A percentile compares a stretch with the other conserved stretches of the same genome.
Conservation (phyloP, 2,888 invertebrate species). For the Andrena flavipes region DNA sequence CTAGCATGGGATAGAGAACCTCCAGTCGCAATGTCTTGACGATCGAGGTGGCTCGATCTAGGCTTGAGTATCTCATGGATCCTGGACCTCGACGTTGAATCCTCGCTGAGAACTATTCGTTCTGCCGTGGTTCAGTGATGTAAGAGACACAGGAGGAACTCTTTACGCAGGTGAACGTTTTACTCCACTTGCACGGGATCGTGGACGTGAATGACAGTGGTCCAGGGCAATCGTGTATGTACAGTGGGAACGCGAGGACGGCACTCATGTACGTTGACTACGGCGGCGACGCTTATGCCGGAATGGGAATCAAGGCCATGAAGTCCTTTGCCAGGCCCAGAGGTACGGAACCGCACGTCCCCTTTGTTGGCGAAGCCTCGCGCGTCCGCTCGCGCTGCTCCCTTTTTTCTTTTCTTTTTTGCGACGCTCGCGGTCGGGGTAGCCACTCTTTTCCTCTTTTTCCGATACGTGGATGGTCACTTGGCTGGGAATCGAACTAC, state of each 20-base stretch:
- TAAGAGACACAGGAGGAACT: neutral
- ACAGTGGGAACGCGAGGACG: slow-evolving; percentile 67
- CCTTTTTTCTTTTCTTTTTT: too few species aligned
- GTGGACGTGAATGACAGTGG: slow-evolving; percentile 58
- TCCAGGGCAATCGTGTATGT: slow-evolving; percentile 64
- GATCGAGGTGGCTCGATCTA: neutral
- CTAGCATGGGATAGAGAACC: slow-evolving; percentile 31
- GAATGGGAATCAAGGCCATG: slow-evolving; percentile 96
- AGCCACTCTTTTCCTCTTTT: neutral
- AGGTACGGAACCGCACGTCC: slow-evolving; percentile 86
- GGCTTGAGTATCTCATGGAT: too few species aligned
- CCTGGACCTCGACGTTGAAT: too few species aligned
- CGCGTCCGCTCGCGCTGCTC: neutral
- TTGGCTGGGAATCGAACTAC: too few species aligned
- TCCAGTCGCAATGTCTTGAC: slow-evolving; percentile 27
- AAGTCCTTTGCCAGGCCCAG: slow-evolving; percentile 94
- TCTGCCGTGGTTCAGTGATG: slow-evolving; percentile 1
- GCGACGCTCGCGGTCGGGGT: slow-evolving; percentile 5
- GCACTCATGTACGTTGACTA: slow-evolving; percentile 87
- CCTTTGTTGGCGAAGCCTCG: slow-evolving; percentile 10
- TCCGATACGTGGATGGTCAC: too few species aligned
- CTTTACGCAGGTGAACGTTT: neutral
- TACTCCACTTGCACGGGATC: neutral
- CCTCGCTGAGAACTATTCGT: too few species aligned
- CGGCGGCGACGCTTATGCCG: slow-evolving; percentile 86